Evolutionary conservation across 2,113 vertebrate species (phyloP), one percentile per base, ranked within the genome.

Genomic region (Addax nasomaculatus): DNA sequence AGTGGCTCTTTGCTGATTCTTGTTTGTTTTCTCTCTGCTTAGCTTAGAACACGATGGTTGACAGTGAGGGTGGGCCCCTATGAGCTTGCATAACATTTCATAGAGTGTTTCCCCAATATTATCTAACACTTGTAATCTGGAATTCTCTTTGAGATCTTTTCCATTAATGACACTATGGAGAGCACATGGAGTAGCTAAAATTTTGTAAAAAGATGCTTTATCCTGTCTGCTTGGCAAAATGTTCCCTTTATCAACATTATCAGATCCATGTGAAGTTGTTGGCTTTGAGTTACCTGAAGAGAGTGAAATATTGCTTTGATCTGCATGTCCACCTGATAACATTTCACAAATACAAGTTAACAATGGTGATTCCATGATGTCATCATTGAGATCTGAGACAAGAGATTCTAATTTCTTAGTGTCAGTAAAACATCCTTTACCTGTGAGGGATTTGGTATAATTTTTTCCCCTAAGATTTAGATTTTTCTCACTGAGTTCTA

Each of bases 31-130:
- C 60, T 93, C 89, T 79, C 19, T 80, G 7, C 49, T 92, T 76
- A 84, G 67, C 19, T 91, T 45, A 64, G 23, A 64, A 39, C 14
- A 53, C 33, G 87, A 29, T 58, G 60, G 17, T 9, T 62, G 90
- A 67, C 60, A 55, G 12, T 90, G 39, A 57, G 62, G 45, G 21
- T 29, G 67, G 5, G 11, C 6, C 25, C 43, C 70, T 30, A 64
- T 21, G 19, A 98, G n/a, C 43, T 97, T 96, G 27, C 13, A 25
- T 47, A 98, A 76, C 97, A 98, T 96, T 96, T 98, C 98, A 78
- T 58, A 90, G 0, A 98, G 43, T 4, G 53, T 95, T 43, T 98
- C 95, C 23, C 96, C 98, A 86, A 98, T 98, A n/a, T 62, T 90
- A 45, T 98, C 97, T 60, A 98, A 51, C 5, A 98, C 95, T 55